Base-by-base conservation (phyloP, 2,888 invertebrate genomes). In the Cheilosia grossa region DNA sequence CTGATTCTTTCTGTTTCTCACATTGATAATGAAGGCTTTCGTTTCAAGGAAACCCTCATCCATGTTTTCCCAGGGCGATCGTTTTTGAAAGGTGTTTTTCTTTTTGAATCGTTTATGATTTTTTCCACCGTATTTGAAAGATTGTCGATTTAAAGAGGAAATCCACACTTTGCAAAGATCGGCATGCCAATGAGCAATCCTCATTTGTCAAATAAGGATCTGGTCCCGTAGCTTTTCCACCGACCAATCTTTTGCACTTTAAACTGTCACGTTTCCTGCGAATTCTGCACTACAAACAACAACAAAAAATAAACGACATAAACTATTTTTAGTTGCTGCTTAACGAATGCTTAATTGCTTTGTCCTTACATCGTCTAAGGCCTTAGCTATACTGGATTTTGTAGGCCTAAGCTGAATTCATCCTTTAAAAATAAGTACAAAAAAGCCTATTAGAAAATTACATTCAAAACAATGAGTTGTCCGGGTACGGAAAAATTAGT, bases 101-200 rank as follows among this genome's bases (percentile, higher is more conserved):
- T 17, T 27, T 69, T 63, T 1, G 49, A 19, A 33, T 82, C 69
- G 6, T 49, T 63, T 4, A 75, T 70, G 21, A 82, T 82, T 70
- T 70, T 53, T 30, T 82, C 44, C 0, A 75, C 75, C 21, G 75
- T 75, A 64, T 82, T 75, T 10, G 70, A 24, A 2, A 75, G 40
- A 30, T 82, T 70, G n/a, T 72, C 66, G 0, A 15, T 40, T 66
- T 75, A 70, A 10, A 74, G 15, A 15, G 69, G 64, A 51, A 81
- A 75, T 6, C 63, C 74, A 56, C 69, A 69, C 75, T 69, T 75
- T 17, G 53, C n/a, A 70, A 9, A 74, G 5, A 59, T 82, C 59
- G 15, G 42, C 10, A 37, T 59, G 72, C 82, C 64, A 74, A 40
- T 74, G 17, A 19, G 61, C 53, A 63, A 80, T 67, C 53, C 33